Percentiles rank a stretch among this genome's conserved stretches.
Evolutionary conservation across 2,113 vertebrate genomes (phyloP).

Genomic region (Thryonomys swinderianus): DNA sequence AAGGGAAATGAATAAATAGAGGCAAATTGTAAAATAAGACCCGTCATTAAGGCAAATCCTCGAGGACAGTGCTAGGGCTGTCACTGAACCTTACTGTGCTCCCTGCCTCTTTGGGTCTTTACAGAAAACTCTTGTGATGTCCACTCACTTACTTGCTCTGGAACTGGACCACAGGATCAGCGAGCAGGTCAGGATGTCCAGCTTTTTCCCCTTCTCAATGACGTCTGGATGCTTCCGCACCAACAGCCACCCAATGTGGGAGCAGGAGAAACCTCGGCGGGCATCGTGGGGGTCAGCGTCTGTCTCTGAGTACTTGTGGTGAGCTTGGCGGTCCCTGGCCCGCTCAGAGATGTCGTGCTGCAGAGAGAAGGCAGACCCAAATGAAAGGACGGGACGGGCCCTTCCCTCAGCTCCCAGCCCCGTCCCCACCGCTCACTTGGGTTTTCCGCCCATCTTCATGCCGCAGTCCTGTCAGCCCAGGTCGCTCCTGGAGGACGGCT

Average conservation of each 20-base stretch:
- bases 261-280: conserved; percentile 87
- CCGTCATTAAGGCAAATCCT: neutral
- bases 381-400: neutral
- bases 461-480: neutral
- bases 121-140: neutral
- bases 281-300: conserved; percentile 88
- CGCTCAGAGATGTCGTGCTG: conserved; percentile 90
- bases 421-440: neutral
- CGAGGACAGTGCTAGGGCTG: neutral
- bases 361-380: fast-evolving
- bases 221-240: conserved; percentile 88
- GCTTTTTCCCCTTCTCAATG: conserved; percentile 88
- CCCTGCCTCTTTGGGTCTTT: neutral
- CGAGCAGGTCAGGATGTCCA: conserved; percentile 87
- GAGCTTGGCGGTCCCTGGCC: conserved; percentile 87
- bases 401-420: neutral
- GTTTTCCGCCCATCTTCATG: neutral
- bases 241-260: conserved; percentile 89
- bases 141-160: conserved; percentile 87
- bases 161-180: conserved; percentile 87
- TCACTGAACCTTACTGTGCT: neutral
- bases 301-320: conserved; percentile 90
- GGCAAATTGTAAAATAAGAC: neutral
- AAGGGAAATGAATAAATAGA: neutral
- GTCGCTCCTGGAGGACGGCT: neutral